Evolutionary conservation across 2,888 invertebrate genomes (phyloP).

Genomic region (Candidula unifasciata): DNA sequence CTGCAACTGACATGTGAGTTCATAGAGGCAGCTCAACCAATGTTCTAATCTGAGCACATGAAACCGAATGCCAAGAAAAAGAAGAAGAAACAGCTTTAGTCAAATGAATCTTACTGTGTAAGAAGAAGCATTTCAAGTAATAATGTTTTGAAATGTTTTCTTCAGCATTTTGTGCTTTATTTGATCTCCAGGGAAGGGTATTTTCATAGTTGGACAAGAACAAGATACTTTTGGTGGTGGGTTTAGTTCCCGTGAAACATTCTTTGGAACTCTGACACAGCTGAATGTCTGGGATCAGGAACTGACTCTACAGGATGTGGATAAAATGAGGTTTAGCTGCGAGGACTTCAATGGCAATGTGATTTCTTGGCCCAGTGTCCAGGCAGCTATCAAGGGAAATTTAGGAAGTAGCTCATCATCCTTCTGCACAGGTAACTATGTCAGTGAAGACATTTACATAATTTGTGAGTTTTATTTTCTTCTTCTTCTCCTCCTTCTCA

Average conservation of each 20-base stretch:
- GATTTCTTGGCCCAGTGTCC: slow-evolving; percentile 83
- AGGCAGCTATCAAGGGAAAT: slow-evolving; percentile 80
- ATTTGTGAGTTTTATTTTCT: too few species aligned
- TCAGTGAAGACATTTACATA: too few species aligned
- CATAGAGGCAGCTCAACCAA: too few species aligned
- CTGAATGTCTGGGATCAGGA: slow-evolving; percentile 83
- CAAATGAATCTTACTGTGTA: too few species aligned
- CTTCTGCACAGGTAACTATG: slow-evolving; percentile 80
- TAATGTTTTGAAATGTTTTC: not conserved
- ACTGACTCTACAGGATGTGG: slow-evolving; percentile 79
- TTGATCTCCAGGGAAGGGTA: slow-evolving; percentile 79
- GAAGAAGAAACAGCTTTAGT: too few species aligned
- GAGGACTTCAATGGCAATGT: slow-evolving; percentile 81
- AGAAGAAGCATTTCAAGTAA: too few species aligned
- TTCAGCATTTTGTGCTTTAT: not conserved
- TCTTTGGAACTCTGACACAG: slow-evolving; percentile 82
- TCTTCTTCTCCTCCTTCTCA: too few species aligned
- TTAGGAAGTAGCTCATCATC: slow-evolving; percentile 80
- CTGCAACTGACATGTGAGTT: too few species aligned
- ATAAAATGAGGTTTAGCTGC: slow-evolving; percentile 71
- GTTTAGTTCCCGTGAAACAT: slow-evolving; percentile 84
- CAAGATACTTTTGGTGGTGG: slow-evolving; percentile 83
- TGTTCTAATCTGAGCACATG: too few species aligned
- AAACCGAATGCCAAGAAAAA: too few species aligned
- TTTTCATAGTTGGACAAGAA: slow-evolving; percentile 84